Base-by-base conservation (phyloP, 1,140 invertebrate genomes). In the Drosophila sturtevanti region DNA sequence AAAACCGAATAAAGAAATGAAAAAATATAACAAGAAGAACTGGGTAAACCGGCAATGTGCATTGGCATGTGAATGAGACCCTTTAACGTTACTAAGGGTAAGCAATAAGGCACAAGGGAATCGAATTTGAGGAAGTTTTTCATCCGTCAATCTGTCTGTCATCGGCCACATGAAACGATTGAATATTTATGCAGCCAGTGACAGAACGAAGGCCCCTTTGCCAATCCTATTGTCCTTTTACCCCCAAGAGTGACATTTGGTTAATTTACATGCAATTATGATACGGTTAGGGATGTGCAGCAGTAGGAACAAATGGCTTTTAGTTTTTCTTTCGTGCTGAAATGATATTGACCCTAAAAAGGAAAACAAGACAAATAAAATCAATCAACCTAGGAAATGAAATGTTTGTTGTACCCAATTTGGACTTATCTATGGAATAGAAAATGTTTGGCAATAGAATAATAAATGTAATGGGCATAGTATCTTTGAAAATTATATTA, bases 181-280 rank as follows among this genome's bases (percentile, higher is more conserved):
- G 67, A 85, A 84, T 84, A 85, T 84, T 76, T 60, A 84, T 68
- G 72, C 54, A 7, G 9, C 21, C 37, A 44, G 48, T 38, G 56
- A 7, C 34, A 37, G 44, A 24, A 12, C 34, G 35, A 10, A 27
- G 10, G 12, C 12, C 14, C 37, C n/a, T 3, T 38, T n/a, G 4
- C 37, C 37, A 38, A 4, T 38, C 37, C 12, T 14, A 31, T 31
- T 31, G 27, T 31, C 4, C 37, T 21, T n/a, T n/a, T 4, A 4
- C 16, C 18, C 77, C 44, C 55, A 4, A 21, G 72, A 66, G 55
- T 52, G 24, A 52, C 44, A 52, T 61, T 77, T 77, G 76, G 68
- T 79, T 77, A 84, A 81, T 81, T 84, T 52, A 72, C 52, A 52
- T 71, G 76, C 71, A 82, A 79, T 82, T 68, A 76, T 62, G 55